These are phyloP conservation scores for Rhinichthys klamathensis DNA, from an alignment of 2,113 vertebrate genomes.

Conservation along the genomic window DNA sequence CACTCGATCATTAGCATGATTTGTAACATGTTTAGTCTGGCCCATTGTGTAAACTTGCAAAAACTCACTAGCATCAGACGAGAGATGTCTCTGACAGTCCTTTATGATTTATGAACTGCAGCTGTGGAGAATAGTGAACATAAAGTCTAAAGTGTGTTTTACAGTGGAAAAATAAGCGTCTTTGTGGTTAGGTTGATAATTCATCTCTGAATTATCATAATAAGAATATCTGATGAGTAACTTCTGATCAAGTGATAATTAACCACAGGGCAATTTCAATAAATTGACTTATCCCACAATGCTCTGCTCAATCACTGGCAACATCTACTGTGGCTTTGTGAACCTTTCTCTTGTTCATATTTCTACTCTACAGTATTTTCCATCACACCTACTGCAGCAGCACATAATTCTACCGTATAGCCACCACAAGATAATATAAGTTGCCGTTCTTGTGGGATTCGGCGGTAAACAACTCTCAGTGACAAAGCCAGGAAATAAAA, in stretches of 20 bases:
- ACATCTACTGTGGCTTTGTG: conserved; percentile 23
- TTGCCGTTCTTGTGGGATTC: conserved; percentile 52
- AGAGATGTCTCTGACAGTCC: conserved; percentile 60
- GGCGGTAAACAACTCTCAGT: conserved; percentile 58
- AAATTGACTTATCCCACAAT: neutral
- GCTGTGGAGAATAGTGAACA: conserved; percentile 68
- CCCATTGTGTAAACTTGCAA: conserved; percentile 61
- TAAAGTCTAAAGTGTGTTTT: conserved; percentile 8
- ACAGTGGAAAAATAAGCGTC: neutral
- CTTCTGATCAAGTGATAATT: conserved; percentile 28
- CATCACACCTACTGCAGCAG: neutral
- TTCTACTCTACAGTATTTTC: conserved; percentile 7
- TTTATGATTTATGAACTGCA: conserved; percentile 76
- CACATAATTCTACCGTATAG: conserved; percentile 24
- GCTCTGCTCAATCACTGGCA: neutral
- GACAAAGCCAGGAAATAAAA: conserved; percentile 74
- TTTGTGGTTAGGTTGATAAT: conserved; percentile 36
- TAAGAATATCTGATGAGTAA: neutral
- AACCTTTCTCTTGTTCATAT: conserved; percentile 30
- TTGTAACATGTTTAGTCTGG: conserved; percentile 50
- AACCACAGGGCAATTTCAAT: conserved; percentile 2
- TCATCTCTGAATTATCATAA: conserved; percentile 4
- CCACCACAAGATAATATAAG: conserved; percentile 33
- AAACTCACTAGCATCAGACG: conserved; percentile 56
- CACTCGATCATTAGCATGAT: neutral